Evolutionary conservation across 2,113 vertebrate species (phyloP), one percentile per base, ranked within the genome.

Genomic region (Anolis carolinensis): DNA sequence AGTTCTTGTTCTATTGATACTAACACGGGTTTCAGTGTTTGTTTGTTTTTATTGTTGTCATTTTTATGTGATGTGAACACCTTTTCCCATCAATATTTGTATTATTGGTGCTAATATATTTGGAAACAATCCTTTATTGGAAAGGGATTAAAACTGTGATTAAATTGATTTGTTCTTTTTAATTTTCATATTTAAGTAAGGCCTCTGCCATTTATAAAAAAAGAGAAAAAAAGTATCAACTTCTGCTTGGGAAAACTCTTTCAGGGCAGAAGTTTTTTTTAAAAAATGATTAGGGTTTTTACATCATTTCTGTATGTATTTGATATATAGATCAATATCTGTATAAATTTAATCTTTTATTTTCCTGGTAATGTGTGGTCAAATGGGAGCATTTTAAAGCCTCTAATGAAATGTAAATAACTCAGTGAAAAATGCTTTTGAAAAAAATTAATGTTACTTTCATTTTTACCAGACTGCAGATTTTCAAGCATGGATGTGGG

Each of bases 51-150:
- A 90, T 95, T 94, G 91, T 94, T 93, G 91, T 95, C 96, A 93
- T 95, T 95, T 96, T 96, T 95, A 90, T 86, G 96, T 96, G 97
- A 97, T 96, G 97, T 97, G 97, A 96, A 96, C 94, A 95, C 95
- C 94, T 94, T 96, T 94, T 96, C 97, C 98, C 94, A 95, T 97
- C 95, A 95, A 97, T 97, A 97, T 97, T 97, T 97, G 97, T 98
- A 98, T 95, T 86, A 98, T 44, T 98, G 98, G 98, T 99, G 98
- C 98, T 99, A 95, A 97, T 96, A 97, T 97, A 98, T 98, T 98
- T 98, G 96, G 98, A 98, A 98, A 97, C 95, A 97, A 96, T 97
- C 96, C 96, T 97, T 97, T 97, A 97, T 95, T 96, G 96, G 96
- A 96, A 97, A 97, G 95, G 97, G 97, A 97, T 98, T 96, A 97